These are phyloP conservation scores for Pocillopora meandrina DNA, from an alignment of 92 coral and sea anemone genomes.

Conservation along the genomic window DNA sequence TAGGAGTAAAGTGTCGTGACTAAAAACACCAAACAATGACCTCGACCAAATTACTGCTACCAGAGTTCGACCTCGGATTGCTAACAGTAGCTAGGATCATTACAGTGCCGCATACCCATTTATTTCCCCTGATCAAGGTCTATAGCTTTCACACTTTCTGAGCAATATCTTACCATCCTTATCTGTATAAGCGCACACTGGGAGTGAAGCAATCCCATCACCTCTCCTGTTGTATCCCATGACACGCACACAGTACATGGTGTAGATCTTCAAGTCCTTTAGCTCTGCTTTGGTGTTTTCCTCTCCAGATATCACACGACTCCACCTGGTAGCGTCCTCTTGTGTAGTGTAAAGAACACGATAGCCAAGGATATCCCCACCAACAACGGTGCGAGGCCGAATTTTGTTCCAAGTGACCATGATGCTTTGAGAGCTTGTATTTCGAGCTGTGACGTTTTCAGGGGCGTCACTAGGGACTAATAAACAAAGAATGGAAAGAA, in stretches of 20 bases:
- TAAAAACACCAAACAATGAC: no score
- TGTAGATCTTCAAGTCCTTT: slow-evolving; percentile 53
- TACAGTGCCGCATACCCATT: no score
- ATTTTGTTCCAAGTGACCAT: slow-evolving; percentile 70
- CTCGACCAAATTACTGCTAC: no score
- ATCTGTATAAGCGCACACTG: slow-evolving; percentile 74
- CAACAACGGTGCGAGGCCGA: slow-evolving; percentile 44
- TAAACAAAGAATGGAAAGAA: not conserved
- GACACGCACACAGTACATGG: slow-evolving; percentile 69
- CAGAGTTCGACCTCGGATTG: no score
- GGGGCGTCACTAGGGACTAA: slow-evolving; percentile 73
- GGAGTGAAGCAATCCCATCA: slow-evolving; percentile 71
- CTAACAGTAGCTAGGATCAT: no score
- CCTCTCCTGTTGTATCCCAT: slow-evolving; percentile 80
- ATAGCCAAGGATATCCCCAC: slow-evolving; percentile 64
- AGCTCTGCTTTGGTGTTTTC: slow-evolving; percentile 5
- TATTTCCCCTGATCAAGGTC: no score
- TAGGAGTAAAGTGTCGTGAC: no score
- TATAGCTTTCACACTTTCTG: not conserved
- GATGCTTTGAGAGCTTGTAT: slow-evolving; percentile 75
- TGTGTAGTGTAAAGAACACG: slow-evolving; percentile 53
- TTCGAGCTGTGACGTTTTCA: slow-evolving; percentile 32
- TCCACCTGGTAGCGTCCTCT: not conserved
- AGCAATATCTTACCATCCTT: slow-evolving; percentile 73
- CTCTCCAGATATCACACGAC: slow-evolving; percentile 13